phyloP scores from a whole-genome alignment of 2,888 invertebrate species.

The Onchidella celtica region DNA sequence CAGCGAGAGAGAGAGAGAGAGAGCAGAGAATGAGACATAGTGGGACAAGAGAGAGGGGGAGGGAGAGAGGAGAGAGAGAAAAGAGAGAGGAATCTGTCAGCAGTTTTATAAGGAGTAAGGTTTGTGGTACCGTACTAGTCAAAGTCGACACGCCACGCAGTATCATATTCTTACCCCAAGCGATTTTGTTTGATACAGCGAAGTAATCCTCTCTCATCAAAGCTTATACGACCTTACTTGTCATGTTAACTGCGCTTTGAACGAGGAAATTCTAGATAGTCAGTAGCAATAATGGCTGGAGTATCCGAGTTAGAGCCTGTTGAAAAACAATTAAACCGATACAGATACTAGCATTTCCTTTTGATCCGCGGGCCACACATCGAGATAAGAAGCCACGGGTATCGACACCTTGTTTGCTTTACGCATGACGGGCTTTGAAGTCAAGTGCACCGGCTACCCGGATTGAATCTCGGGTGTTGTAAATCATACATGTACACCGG shows the following conservation, averaged over 20 bases:
- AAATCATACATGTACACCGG: conserved; percentile 16
- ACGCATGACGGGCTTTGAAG: conserved; percentile 22
- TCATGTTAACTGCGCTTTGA: neutral
- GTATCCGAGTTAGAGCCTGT: neutral
- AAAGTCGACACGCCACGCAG: too few relatives aligned
- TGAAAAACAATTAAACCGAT: conserved; percentile 13
- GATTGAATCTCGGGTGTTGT: neutral
- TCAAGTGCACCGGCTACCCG: neutral
- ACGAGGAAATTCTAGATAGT: neutral
- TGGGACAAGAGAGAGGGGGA: too few relatives aligned
- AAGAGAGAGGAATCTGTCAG: too few relatives aligned
- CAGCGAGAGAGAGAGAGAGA: too few relatives aligned
- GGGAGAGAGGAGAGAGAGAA: too few relatives aligned
- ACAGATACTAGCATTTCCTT: neutral
- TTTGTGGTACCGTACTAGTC: too few relatives aligned
- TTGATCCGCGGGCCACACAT: conserved; percentile 21
- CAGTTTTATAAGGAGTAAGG: too few relatives aligned
- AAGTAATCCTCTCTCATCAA: neutral
- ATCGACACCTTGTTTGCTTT: conserved; percentile 24
- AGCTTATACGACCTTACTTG: neutral
- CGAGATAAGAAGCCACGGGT: conserved; percentile 1
- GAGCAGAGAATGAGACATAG: too few relatives aligned
- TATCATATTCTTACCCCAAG: too few relatives aligned
- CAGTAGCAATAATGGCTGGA: conserved; percentile 9
- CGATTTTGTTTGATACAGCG: neutral